Base-by-base conservation (phyloP, 2,113 vertebrate genomes). In the Sigmodon hispidus region DNA sequence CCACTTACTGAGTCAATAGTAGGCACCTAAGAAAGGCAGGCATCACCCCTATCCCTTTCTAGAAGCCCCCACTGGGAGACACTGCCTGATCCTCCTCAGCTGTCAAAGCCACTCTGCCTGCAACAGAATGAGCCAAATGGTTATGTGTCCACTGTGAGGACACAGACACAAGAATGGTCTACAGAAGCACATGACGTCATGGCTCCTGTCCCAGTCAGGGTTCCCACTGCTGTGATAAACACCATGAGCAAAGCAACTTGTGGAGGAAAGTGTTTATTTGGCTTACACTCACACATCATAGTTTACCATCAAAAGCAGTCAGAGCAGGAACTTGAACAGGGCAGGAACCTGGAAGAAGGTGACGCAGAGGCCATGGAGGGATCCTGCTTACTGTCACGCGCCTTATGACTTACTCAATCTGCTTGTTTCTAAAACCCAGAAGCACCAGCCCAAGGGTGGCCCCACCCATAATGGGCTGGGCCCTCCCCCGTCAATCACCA, bases 161-260 rank as follows among this genome's bases (percentile, higher is more conserved):
- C 86, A 93, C 52, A 92, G 95, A 94, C 89, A 80, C 0, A 1
- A 15, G 36, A 67, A 65, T 21, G 31, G 17, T 19, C 76, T 93
- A 61, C 13, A 3, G 48, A 92, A 92, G 89, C 80, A 87, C 0
- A 52, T 13, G 34, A 1, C 3, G 29, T 40, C 48, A 3, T 0
- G 43, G 76, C 65, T 86, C 94, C 94, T 83, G 91, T 77, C 91
- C n/a, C 36, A 70, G 36, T 7, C 19, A 12, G 36, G 16, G 36
- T 70, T n/a, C n/a, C 36, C 67, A 72, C 22, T 22, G 69, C 69
- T 72, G 19, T 40, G 69, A 40, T 72, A 70, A 40, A n/a, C 36
- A 40, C 36, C 19, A 9, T 40, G 69, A 21, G 36, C 36, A 22
- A 72, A 72, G 69, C 36, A 72, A 40, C 69, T 40, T 40, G 8